Evolutionary conservation across 2,888 invertebrate species (phyloP).

Genomic region (Eurytoma californica): DNA sequence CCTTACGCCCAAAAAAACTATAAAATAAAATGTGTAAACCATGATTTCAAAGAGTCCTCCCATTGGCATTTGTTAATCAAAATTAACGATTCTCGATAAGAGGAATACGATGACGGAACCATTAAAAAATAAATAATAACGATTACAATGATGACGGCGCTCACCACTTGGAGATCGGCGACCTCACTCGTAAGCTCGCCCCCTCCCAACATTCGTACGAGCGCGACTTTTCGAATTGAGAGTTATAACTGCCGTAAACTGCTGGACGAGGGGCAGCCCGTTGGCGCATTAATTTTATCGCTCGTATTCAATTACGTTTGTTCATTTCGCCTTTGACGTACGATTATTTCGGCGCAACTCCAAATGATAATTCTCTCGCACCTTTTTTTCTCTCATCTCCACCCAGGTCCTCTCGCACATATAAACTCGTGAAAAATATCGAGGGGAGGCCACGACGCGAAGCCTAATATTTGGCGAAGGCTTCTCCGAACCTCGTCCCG

Average conservation of each 20-base stretch:
- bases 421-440: too few species aligned
- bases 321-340: constrained; percentile 4
- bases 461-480: too few species aligned
- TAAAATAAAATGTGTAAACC: too few species aligned
- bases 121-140: constrained; percentile 30
- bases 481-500: too few species aligned
- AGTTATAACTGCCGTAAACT: constrained; percentile 14
- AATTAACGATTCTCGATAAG: constrained; percentile 30
- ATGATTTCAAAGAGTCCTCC: too few species aligned
- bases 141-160: neutral
- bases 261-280: neutral
- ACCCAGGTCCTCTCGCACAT: too few species aligned
- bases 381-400: too few species aligned
- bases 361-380: too few species aligned
- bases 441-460: too few species aligned
- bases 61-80: constrained; percentile 5
- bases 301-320: neutral
- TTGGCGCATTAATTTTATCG: constrained; percentile 1
- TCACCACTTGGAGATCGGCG: neutral
- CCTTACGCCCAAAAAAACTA: too few species aligned
- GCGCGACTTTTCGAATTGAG: constrained; percentile 16
- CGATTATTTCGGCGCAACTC: neutral
- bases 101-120: constrained; percentile 6
- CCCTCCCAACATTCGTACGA: too few species aligned
- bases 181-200: too few species aligned